phyloP scores from a whole-genome alignment of 2,888 invertebrate genomes.

The Tetragnatha montana region DNA sequence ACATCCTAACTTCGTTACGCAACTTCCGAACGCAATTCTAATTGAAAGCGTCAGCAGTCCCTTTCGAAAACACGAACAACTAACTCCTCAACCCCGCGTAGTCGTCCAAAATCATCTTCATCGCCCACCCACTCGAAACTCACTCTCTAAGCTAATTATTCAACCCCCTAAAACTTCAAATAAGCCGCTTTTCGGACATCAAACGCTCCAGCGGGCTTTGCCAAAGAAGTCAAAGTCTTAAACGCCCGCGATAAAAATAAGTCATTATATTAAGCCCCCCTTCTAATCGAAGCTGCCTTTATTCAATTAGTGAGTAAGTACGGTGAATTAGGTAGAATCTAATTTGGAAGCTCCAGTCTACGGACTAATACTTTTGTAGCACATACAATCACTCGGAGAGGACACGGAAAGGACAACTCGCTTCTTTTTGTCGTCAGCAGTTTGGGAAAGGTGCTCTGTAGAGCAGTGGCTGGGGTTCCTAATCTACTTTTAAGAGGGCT shows the following conservation, averaged over 20 bases:
- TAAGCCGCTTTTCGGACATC: not conserved
- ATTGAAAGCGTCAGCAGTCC: not conserved
- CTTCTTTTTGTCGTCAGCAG: not conserved
- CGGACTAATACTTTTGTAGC: not conserved
- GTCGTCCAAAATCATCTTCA: not conserved
- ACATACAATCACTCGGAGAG: not conserved
- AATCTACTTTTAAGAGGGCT: no score
- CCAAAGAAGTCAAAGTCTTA: not conserved
- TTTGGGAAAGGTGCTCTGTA: no score
- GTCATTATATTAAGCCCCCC: conserved; percentile 24
- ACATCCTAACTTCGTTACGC: not conserved
- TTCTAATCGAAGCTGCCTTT: conserved; percentile 9
- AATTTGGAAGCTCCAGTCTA: conserved; percentile 22
- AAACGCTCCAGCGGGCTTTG: not conserved
- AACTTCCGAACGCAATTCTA: not conserved
- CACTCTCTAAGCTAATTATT: not conserved
- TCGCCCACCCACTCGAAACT: not conserved
- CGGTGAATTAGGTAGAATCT: conserved; percentile 24
- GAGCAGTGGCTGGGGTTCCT: no score
- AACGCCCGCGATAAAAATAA: conserved; percentile 16
- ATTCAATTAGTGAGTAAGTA: conserved; percentile 23
- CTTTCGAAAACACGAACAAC: not conserved
- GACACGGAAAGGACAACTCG: not conserved
- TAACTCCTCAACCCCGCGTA: not conserved
- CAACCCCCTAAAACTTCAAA: not conserved